Percentiles rank a stretch among this genome's conserved stretches.
Conservation (phyloP, 2,797 vertebrate genomes). For the Apodemus agrarius region DNA sequence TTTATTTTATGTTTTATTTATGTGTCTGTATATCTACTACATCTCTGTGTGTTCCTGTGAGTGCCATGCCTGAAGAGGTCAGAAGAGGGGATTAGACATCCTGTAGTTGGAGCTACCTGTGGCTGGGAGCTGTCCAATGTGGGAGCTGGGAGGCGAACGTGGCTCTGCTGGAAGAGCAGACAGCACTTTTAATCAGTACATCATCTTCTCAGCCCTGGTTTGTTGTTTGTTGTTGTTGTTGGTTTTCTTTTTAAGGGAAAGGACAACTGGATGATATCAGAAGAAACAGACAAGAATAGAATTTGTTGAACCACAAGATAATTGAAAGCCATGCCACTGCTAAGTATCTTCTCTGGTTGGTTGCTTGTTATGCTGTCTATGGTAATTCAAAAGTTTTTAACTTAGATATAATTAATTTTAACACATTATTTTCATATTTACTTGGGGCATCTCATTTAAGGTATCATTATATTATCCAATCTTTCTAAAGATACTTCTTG, state of each 20-base stretch:
- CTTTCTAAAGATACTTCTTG: constrained; percentile 18
- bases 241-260: background rate
- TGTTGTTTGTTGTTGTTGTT: background rate
- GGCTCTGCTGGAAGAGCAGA: background rate
- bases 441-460: background rate
- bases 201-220: background rate
- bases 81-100: background rate
- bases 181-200: background rate
- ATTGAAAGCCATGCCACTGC: no score
- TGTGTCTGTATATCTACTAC: background rate
- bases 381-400: background rate
- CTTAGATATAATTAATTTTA: background rate
- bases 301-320: no score
- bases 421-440: background rate
- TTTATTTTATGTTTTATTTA: background rate
- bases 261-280: no score
- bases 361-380: background rate
- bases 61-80: background rate
- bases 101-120: background rate
- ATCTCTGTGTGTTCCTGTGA: background rate
- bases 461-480: background rate
- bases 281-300: no score
- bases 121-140: background rate
- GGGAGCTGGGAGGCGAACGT: background rate
- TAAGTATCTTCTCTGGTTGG: background rate